A percentile compares a stretch with the other conserved stretches of the same genome.
phyloP scores from a whole-genome alignment of 2,797 vertebrate genomes.

The Sebastes oblongus region DNA sequence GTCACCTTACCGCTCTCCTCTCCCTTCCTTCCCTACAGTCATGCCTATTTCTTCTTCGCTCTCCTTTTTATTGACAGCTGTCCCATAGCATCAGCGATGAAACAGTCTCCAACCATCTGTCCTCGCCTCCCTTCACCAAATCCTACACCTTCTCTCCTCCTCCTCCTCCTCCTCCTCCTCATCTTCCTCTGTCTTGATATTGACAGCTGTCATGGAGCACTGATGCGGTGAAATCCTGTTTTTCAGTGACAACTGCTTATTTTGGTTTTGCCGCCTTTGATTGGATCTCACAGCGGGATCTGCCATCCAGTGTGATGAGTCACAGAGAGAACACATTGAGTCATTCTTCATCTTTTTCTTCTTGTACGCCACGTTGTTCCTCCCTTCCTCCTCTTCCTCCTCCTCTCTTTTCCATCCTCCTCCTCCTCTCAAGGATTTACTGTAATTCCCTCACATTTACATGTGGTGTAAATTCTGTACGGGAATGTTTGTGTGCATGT shows the following conservation, averaged over 20 bases:
- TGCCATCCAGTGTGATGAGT: constrained; percentile 40
- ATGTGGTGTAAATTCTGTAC: not conserved
- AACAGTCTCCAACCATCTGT: constrained; percentile 37
- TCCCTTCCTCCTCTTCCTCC: not conserved
- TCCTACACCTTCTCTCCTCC: constrained; percentile 21
- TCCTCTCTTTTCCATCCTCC: not conserved
- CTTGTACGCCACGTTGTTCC: not conserved
- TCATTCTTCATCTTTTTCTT: constrained; percentile 8
- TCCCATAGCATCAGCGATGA: constrained; percentile 52
- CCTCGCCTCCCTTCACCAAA: constrained; percentile 13
- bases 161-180: constrained; percentile 1
- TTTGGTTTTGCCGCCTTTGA: constrained; percentile 46
- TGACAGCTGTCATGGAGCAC: constrained; percentile 61
- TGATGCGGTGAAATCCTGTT: constrained; percentile 4
- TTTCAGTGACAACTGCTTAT: constrained; percentile 51
- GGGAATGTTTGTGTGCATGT: not conserved
- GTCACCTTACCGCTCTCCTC: constrained; percentile 20
- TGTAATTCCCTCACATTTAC: not conserved
- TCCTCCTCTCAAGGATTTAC: constrained; percentile 11
- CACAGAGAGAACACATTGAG: constrained; percentile 30
- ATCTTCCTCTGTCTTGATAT: constrained; percentile 23
- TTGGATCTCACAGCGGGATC: constrained; percentile 32
- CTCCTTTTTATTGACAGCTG: constrained; percentile 62
- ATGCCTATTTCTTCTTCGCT: constrained; percentile 24
- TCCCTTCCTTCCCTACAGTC: constrained; percentile 30